A percentile compares a stretch with the other conserved stretches of the same genome.
These are phyloP conservation scores for Ecliptopera silaceata DNA, from an alignment of 2,888 invertebrate species.

Conservation along the genomic window DNA sequence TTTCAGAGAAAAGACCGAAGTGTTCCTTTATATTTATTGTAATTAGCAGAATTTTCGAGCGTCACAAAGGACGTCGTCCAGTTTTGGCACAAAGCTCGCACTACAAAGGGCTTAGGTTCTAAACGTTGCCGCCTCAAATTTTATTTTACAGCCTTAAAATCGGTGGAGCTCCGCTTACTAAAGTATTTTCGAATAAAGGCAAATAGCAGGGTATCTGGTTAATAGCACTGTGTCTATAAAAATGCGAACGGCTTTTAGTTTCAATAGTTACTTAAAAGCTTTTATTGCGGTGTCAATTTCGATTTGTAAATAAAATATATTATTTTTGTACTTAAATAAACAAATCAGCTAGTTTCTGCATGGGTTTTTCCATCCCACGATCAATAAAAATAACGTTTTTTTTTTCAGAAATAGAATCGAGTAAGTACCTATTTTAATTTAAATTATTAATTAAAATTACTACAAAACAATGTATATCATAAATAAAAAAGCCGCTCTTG, in stretches of 20 bases:
- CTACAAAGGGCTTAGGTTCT: constrained; percentile 79
- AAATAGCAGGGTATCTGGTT: constrained; percentile 57
- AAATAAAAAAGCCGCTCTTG: no score
- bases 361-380: no score
- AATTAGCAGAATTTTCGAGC: constrained; percentile 75
- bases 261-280: constrained; percentile 29
- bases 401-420: no score
- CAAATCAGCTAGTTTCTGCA: no score
- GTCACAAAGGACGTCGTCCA: constrained; percentile 65
- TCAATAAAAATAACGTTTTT: no score
- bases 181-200: constrained; percentile 54
- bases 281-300: constrained; percentile 27
- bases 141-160: constrained; percentile 61
- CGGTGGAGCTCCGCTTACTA: constrained; percentile 59
- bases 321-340: no score
- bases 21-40: constrained; percentile 65
- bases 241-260: constrained; percentile 40
- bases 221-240: constrained; percentile 49
- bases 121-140: constrained; percentile 75
- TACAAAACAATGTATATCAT: no score
- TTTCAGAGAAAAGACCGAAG: constrained; percentile 25
- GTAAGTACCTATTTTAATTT: no score
- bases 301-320: constrained; percentile 1
- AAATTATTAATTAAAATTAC: no score
- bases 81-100: constrained; percentile 69